Conservation (phyloP, 2,113 vertebrate genomes). For the Menura novaehollandiae region DNA sequence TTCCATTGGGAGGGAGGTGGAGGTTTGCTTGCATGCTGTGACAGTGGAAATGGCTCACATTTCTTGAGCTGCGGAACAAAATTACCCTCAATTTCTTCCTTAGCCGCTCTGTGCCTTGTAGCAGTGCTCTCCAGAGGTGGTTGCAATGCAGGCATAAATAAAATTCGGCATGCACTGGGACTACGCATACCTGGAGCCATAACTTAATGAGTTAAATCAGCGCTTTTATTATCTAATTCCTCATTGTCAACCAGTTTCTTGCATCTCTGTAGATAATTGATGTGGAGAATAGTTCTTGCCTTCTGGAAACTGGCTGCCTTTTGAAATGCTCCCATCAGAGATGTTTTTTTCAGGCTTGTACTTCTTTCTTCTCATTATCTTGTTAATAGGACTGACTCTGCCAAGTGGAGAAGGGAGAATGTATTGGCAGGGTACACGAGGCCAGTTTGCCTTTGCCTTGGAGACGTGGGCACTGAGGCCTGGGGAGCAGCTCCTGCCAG, state of each 20-base stretch:
- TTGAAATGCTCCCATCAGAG: background rate
- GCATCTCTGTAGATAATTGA: background rate
- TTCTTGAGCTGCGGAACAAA: background rate
- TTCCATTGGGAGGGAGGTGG: background rate
- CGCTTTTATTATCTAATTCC: constrained; percentile 29
- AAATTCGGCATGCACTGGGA: background rate
- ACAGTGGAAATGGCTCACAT: background rate
- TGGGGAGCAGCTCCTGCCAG: background rate
- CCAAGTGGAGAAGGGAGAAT: background rate
- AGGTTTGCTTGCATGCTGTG: background rate
- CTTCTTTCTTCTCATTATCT: background rate
- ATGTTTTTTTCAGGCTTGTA: background rate
- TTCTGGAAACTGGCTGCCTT: constrained; percentile 30
- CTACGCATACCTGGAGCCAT: background rate
- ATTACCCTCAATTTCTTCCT: background rate
- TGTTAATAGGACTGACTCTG: background rate
- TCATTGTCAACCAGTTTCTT: background rate
- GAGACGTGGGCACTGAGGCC: background rate
- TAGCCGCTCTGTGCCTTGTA: background rate
- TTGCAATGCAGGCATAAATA: background rate
- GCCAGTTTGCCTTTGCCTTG: background rate
- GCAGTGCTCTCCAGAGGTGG: background rate
- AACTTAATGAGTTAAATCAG: constrained; percentile 27
- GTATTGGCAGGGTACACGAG: background rate
- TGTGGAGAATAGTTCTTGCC: background rate